Conservation (phyloP, 2,113 vertebrate species). For the Origma solitaria region DNA sequence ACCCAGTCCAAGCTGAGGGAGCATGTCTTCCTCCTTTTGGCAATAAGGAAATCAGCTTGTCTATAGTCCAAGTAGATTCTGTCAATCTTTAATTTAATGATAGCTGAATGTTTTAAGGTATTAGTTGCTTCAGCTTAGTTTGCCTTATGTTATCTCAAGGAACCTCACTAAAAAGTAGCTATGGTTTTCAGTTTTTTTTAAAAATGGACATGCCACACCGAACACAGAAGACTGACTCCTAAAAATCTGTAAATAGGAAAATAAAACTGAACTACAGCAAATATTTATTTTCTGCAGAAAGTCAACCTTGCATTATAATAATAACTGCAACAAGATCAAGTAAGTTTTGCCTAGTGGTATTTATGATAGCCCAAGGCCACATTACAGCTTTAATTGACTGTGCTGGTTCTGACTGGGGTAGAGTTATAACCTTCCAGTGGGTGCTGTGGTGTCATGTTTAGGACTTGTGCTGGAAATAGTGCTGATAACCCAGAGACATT, state of each 20-base stretch:
- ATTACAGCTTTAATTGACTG: background rate
- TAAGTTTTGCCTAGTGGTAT: background rate
- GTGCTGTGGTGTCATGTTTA: background rate
- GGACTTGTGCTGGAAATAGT: background rate
- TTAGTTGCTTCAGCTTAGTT: background rate
- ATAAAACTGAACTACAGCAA: background rate
- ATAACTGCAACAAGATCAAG: background rate
- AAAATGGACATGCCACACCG: background rate
- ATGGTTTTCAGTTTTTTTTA: rapidly evolving
- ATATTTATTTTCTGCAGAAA: background rate
- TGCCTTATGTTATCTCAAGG: background rate
- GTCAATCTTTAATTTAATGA: background rate
- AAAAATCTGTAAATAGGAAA: background rate
- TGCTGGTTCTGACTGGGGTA: background rate
- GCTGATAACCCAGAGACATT: background rate
- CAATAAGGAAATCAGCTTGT: background rate
- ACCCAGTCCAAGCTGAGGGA: background rate
- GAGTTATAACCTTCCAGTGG: background rate
- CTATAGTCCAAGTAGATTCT: background rate
- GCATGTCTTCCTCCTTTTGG: background rate
- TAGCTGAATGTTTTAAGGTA: background rate
- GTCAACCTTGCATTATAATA: background rate
- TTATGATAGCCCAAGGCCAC: background rate
- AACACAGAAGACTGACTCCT: background rate
- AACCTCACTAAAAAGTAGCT: background rate